Base-by-base conservation (phyloP, 2,888 invertebrate species). In the Macroteleia sp. region DNA sequence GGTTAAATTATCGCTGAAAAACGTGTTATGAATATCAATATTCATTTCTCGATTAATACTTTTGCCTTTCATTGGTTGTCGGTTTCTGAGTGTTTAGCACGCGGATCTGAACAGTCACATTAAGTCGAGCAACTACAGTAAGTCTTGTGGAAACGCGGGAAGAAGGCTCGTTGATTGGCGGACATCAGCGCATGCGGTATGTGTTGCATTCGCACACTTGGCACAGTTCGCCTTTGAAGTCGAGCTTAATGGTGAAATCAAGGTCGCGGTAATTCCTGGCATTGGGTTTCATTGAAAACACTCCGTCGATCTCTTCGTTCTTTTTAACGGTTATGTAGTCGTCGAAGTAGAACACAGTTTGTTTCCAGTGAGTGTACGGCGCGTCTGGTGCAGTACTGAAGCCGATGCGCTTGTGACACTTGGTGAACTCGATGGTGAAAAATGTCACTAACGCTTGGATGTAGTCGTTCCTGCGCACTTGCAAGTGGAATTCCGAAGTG, bases 291-390 rank as follows among this genome's bases (percentile, higher is more conserved):
- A 99, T 97, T 56, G 95, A 94, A 91, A 99, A 98, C 5, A 95
- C 94, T 20, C 99, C 99, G 56, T 94, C 95, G 71, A 99, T 95
- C 91, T 98, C 98, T 91, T 99, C 99, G 62, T 95, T 95, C 87
- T 97, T 97, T 91, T 99, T 99, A 30, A 97, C 98, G 1, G 99
- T 99, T 93, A 99, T 95, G 88, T 97, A 98, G 86, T 99, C 98
- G 89, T 98, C 97, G 86, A 99, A 95, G 92, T 99, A 99, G 93
- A 99, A 99, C 54, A 99, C 99, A 5, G 96, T 97, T 92, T 99
- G 98, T 92, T 99, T 99, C 99, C 99, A 99, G 92, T 99, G 99
- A 17, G 99, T 99, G 92, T 99, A 99, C 25, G 97, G 97, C 0
- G 97, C 96, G 90, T 99, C 99, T 0, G 99, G 99, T 0, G 98